Percentiles rank a stretch among this genome's conserved stretches.
These are phyloP conservation scores for Brachypalpus laphriformis DNA, from an alignment of 2,888 invertebrate species.

Conservation along the genomic window DNA sequence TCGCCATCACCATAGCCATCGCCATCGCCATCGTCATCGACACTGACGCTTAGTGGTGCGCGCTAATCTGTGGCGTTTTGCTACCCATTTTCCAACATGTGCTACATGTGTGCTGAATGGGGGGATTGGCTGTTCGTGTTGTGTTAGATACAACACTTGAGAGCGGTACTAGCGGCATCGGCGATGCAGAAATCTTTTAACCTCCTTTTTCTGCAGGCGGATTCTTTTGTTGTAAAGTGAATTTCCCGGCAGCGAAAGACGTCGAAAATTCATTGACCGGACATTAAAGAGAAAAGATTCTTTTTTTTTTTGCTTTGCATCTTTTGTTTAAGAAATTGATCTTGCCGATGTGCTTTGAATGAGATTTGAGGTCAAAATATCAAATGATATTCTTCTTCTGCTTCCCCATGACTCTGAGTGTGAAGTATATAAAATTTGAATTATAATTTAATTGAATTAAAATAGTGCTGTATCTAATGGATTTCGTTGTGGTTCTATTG, in stretches of 20 bases:
- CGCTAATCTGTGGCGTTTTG: slow-evolving; percentile 61
- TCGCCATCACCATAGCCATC: too few relatives aligned
- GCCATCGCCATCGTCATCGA: too few relatives aligned
- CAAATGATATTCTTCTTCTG: slow-evolving; percentile 17
- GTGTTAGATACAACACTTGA: slow-evolving; percentile 48
- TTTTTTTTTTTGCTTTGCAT: not conserved
- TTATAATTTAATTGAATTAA: slow-evolving; percentile 49
- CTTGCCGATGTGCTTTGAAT: slow-evolving; percentile 14
- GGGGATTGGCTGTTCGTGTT: slow-evolving; percentile 26
- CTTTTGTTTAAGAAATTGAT: slow-evolving; percentile 36
- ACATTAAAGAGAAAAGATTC: slow-evolving; percentile 57
- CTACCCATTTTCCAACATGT: slow-evolving; percentile 46
- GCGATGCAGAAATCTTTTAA: slow-evolving; percentile 69
- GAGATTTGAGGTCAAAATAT: slow-evolving; percentile 57
- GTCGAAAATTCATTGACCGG: slow-evolving; percentile 60
- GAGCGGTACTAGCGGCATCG: slow-evolving; percentile 41
- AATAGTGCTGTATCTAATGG: slow-evolving; percentile 6
- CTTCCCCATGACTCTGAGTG: not conserved
- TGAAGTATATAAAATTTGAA: slow-evolving; percentile 26
- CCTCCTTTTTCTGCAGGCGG: slow-evolving; percentile 53
- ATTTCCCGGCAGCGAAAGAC: slow-evolving; percentile 34
- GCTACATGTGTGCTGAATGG: slow-evolving; percentile 32
- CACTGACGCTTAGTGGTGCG: slow-evolving; percentile 15
- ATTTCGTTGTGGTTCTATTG: not conserved
- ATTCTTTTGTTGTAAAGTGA: slow-evolving; percentile 66